phyloP scores from a whole-genome alignment of 1,140 invertebrate genomes.

The Dysdera silvatica region DNA sequence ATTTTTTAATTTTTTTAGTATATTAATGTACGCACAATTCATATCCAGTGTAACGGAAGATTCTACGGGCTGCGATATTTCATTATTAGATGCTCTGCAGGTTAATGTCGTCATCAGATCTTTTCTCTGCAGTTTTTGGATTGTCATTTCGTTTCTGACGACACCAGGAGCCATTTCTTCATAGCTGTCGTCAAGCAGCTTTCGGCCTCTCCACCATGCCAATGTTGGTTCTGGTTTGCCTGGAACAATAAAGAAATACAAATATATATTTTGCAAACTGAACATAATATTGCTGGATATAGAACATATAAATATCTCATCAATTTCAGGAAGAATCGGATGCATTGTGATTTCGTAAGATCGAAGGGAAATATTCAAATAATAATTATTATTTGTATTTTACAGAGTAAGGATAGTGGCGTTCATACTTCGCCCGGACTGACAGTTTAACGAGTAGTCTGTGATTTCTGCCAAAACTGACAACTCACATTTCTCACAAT shows the following conservation, averaged over 20 bases:
- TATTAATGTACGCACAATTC: constrained; percentile 37
- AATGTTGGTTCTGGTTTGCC: constrained; percentile 67
- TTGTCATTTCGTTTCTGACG: constrained; percentile 58
- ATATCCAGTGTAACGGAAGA: constrained; percentile 39
- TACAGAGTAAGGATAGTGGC: too few species aligned
- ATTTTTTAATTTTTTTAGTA: too few species aligned
- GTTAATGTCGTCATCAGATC: constrained; percentile 68
- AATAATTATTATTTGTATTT: too few species aligned
- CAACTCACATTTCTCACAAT: too few species aligned
- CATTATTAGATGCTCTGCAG: constrained; percentile 53
- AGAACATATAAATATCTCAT: too few species aligned
- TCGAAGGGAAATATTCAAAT: too few species aligned
- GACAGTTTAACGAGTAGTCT: too few species aligned
- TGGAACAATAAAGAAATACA: constrained; percentile 38
- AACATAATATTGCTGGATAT: background rate
- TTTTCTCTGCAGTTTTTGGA: constrained; percentile 64
- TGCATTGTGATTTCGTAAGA: too few species aligned
- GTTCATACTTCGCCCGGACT: too few species aligned
- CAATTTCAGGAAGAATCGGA: too few species aligned
- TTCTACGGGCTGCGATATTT: constrained; percentile 36
- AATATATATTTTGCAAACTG: background rate
- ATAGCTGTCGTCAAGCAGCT: constrained; percentile 70
- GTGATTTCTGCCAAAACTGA: too few species aligned
- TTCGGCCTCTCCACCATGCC: constrained; percentile 75
- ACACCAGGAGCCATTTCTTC: constrained; percentile 51